Evolutionary conservation across 2,113 vertebrate genomes (phyloP), one percentile per base, ranked within the genome.

Genomic region (Chloropsis hardwickii): DNA sequence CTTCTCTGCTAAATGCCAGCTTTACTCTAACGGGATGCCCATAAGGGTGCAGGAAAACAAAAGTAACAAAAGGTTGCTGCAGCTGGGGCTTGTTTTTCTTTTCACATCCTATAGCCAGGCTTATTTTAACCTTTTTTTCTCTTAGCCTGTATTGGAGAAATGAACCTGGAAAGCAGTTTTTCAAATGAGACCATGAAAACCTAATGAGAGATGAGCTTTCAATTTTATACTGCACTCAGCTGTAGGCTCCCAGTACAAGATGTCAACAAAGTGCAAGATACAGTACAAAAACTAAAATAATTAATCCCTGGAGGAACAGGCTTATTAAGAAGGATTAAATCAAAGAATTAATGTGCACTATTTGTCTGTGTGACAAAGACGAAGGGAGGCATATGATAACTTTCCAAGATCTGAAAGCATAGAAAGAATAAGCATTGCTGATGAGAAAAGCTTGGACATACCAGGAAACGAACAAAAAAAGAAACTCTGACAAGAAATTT

Each of bases 251-350:
- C 70, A 73, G 92, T 92, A 96, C 93, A 95, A 95, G 94, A 96
- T 95, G 96, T 96, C 95, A 96, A 96, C 94, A 96, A 97, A 96
- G 92, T 92, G 94, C 95, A 97, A 96, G 82, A 94, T 90, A 93
- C 85, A 94, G 90, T 95, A 95, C 79, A 94, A 77, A 90, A 96
- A 93, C 93, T 37, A 88, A 95, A 97, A 97, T 97, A 96, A 97
- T 96, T 97, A 96, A 96, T 95, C 95, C 96, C 96, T 86, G 85
- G 95, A 97, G 93, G 94, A 97, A 96, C 7, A 83, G 64, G 80
- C 94, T 96, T 96, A 96, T 97, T 97, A 97, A 93, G 90, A 94
- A 92, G 90, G 90, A 97, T 96, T 97, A 97, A 95, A 96, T 97
- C 92, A 97, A 96, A 96, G 93, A 96, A 96, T 82, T 96, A 94